Evolutionary conservation across 2,888 invertebrate genomes (phyloP), one percentile per base, ranked within the genome.

Genomic region (Lycia hirtaria): DNA sequence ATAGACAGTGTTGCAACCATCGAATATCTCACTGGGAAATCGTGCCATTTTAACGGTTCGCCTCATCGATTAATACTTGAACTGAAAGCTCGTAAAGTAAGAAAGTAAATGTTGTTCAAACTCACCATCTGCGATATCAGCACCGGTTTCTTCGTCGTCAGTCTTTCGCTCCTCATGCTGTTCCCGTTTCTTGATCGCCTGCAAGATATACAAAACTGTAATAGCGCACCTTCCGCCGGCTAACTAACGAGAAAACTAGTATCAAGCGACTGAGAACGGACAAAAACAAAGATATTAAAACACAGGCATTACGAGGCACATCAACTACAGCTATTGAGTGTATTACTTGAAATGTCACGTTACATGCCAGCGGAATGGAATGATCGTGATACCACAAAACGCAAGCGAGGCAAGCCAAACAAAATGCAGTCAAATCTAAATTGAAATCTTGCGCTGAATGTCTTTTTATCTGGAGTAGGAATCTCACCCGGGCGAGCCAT

Each of bases 401-500:
- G 72, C 68, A 84, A 87, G 80, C 83, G 65, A 82, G 74, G 70
- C 77, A 84, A 87, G 81, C 83, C 76, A 86, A 83, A 84, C 74
- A 82, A 81, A 84, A 82, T 78, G 74, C 81, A 83, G 71, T 60
- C 68, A 74, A 78, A 88, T 89, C 86, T 88, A 84, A 88, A 88
- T 89, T 85, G 83, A 87, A 88, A 89, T 90, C 88, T 87, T 74
- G 75, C 70, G 74, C 73, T 73, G 83, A 81, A 80, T 83, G 83
- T 83, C 75, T 72, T 67, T 75, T 75, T 85, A 88, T 88, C 87
- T 78, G 69, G 76, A 73, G 75, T 72, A 81, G 74, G 76, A 71
- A 86, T 89, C 91, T 89, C 85, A 92, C 92, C 90, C 92, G 88
- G 71, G 91, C 85, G 68, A 91, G 83, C 92, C 91, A 92, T 86